These are phyloP conservation scores for Mastomys natalensis DNA, from an alignment of 2,113 vertebrate species.

Conservation along the genomic window DNA sequence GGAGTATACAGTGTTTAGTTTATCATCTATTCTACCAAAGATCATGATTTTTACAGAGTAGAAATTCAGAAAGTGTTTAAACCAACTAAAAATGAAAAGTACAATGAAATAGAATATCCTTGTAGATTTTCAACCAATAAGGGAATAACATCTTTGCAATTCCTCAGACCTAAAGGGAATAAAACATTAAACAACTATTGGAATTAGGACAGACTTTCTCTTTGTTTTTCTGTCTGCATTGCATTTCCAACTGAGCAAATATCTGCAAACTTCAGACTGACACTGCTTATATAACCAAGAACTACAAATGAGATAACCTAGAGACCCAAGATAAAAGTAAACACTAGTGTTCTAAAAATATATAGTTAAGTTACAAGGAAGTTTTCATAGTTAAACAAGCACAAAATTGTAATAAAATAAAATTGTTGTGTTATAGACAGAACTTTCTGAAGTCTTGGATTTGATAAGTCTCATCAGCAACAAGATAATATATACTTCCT, in stretches of 20 bases:
- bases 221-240: neutral
- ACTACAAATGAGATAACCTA: neutral
- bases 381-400: neutral
- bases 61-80: neutral
- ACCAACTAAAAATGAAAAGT: neutral
- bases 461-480: neutral
- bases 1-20: neutral
- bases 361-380: neutral
- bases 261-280: neutral
- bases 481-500: conserved; percentile 1
- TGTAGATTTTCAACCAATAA: neutral
- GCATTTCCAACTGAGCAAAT: neutral
- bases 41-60: neutral
- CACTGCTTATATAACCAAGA: neutral
- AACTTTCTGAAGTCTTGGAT: neutral
- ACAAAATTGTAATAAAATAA: conserved; percentile 16
- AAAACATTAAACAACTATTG: neutral
- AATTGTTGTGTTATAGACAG: neutral
- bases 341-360: too few species aligned
- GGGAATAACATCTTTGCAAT: neutral
- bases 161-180: neutral
- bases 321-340: neutral
- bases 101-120: neutral
- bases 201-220: neutral
- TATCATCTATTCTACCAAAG: neutral